Evolutionary conservation across 2,113 vertebrate genomes (phyloP), one percentile per base, ranked within the genome.

Genomic region (Sapajus apella): DNA sequence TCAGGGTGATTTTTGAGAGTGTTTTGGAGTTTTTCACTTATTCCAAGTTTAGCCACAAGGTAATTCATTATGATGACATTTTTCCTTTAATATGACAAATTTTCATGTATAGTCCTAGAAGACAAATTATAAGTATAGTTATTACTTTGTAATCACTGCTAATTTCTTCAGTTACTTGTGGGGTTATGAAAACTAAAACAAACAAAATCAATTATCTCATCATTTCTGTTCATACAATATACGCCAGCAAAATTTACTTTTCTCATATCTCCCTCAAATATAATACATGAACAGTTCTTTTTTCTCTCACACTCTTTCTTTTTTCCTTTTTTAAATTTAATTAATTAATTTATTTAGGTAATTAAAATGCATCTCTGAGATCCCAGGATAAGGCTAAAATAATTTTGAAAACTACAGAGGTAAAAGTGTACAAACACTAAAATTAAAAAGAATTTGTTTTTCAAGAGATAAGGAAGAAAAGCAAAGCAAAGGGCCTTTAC

Each of bases 41-140:
- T 18, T 81, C 91, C 35, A 25, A 56, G 5, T 68, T 23, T 23
- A 81, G 45, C 27, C 68, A 84, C 1, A 50, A 75, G 52, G 76
- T 58, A 66, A 77, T 73, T 45, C n/a, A 87, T 77, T 75, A 79
- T 8, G 13, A 58, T 70, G 40, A 27, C 13, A n/a, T 23, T 88
- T 90, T 97, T 80, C 61, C 72, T 92, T 87, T 21, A 95, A 70
- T 43, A 58, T 66, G 55, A 85, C 43, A 87, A 64, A 73, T 86
- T 87, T 83, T 47, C 89, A 30, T 18, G 11, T 83, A 32, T n/a
- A 88, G 40, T 43, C 88, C n/a, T 4, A 94, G 72, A 91, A 92
- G 55, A 91, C n/a, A 87, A 90, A 56, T 83, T 81, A 21, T 61
- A 75, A 95, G 64, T 0, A 0, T 13, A 55, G 55, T 56, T 81